phyloP scores from a whole-genome alignment of 2,888 invertebrate genomes.

The Loripinus fragilis region DNA sequence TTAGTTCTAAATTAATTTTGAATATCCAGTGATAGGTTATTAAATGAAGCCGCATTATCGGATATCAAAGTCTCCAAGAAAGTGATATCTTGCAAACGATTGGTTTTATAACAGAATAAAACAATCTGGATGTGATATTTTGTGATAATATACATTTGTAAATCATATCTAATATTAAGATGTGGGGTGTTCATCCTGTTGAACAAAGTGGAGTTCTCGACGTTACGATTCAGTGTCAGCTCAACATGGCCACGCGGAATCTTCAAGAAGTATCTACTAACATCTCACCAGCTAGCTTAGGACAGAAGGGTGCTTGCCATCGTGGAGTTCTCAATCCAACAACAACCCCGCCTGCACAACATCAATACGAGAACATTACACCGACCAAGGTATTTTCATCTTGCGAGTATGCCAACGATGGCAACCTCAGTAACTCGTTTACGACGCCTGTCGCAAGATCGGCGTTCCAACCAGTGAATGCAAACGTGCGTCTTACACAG shows the following conservation, averaged over 20 bases:
- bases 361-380: constrained; percentile 17
- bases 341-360: neutral
- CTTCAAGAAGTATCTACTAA: constrained; percentile 42
- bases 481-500: neutral
- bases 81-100: too few relatives aligned
- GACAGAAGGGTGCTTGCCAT: neutral
- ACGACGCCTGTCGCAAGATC: neutral
- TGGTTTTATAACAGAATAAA: too few relatives aligned
- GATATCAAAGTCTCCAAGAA: too few relatives aligned
- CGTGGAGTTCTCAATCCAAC: neutral
- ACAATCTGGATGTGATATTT: too few relatives aligned
- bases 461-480: neutral
- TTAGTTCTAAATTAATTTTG: too few relatives aligned
- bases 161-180: neutral
- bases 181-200: neutral
- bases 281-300: neutral
- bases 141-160: too few relatives aligned
- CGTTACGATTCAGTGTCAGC: constrained; percentile 60
- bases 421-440: neutral
- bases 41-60: too few relatives aligned
- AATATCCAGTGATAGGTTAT: too few relatives aligned
- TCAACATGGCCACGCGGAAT: constrained; percentile 53
- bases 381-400: constrained; percentile 28
- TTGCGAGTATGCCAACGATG: constrained; percentile 24
- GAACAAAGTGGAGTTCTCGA: constrained; percentile 54